These are phyloP conservation scores for Belonocnema kinseyi DNA, from an alignment of 1,140 invertebrate species.

Conservation along the genomic window DNA sequence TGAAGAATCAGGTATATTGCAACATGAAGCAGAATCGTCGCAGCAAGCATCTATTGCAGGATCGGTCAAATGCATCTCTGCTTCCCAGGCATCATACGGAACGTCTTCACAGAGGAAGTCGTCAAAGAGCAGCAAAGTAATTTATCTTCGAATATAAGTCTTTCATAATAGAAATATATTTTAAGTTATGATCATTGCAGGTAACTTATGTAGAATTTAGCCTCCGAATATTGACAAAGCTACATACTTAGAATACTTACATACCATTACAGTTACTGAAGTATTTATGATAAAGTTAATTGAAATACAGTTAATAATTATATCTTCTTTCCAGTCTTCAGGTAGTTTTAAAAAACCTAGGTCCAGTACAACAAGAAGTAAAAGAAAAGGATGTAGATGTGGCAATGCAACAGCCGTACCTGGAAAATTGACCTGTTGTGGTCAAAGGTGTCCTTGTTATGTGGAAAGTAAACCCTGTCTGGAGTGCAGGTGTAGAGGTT, in stretches of 20 bases:
- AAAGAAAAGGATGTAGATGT: constrained; percentile 89
- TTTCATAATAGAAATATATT: not conserved
- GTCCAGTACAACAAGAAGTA: constrained; percentile 72
- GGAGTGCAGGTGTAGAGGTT: constrained; percentile 92
- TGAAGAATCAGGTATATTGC: constrained; percentile 61
- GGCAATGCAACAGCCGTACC: constrained; percentile 92
- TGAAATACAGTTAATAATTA: not conserved
- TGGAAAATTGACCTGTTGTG: constrained; percentile 93
- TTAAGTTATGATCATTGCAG: not conserved
- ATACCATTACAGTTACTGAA: too few species aligned
- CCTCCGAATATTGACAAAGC: too few species aligned
- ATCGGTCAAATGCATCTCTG: constrained; percentile 72
- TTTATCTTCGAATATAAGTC: constrained; percentile 38
- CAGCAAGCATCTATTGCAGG: constrained; percentile 63
- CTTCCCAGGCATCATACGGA: constrained; percentile 70
- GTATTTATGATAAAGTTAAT: too few species aligned
- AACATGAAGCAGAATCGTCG: constrained; percentile 61
- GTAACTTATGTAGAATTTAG: too few species aligned
- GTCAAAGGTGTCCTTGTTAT: constrained; percentile 95
- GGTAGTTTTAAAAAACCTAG: constrained; percentile 72
- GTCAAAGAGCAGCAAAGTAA: constrained; percentile 73
- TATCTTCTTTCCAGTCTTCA: constrained; percentile 55
- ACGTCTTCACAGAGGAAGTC: constrained; percentile 69
- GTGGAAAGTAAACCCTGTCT: constrained; percentile 90
- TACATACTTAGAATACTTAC: too few species aligned